These are phyloP conservation scores for Julus scandinavius DNA, from an alignment of 2,888 invertebrate genomes.

Conservation along the genomic window DNA sequence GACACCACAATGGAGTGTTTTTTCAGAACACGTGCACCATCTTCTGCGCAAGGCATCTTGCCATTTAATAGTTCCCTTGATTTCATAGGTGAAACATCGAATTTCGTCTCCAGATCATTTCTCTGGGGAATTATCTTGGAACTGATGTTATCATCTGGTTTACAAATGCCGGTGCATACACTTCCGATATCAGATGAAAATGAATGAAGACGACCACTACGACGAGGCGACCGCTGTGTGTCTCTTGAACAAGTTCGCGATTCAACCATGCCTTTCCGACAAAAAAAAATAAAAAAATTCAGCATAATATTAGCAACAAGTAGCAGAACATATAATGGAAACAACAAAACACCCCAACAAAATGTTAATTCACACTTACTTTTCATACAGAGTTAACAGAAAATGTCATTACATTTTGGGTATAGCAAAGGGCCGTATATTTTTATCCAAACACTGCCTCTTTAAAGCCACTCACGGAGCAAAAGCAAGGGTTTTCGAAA, in stretches of 20 bases:
- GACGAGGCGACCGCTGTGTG: neutral
- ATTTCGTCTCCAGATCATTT: neutral
- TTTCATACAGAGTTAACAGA: too few species aligned
- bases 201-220: slow-evolving; percentile 39
- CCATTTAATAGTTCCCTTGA: slow-evolving; percentile 19
- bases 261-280: neutral
- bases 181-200: neutral
- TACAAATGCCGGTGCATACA: neutral
- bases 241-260: neutral
- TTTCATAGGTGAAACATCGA: neutral
- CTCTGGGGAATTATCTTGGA: neutral
- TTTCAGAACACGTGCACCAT: neutral
- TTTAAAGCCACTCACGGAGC: too few species aligned
- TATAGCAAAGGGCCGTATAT: too few species aligned
- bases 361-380: too few species aligned
- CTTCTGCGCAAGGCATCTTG: slow-evolving; percentile 1
- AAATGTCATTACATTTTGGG: too few species aligned
- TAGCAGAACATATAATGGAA: too few species aligned
- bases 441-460: too few species aligned
- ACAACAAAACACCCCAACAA: too few species aligned
- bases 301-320: too few species aligned
- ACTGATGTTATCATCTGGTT: neutral
- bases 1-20: neutral
- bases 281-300: neutral
- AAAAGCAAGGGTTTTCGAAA: too few species aligned